Evolutionary conservation across 2,888 invertebrate species (phyloP), one percentile per base, ranked within the genome.

Genomic region (Hirtodrosophila duncani): DNA sequence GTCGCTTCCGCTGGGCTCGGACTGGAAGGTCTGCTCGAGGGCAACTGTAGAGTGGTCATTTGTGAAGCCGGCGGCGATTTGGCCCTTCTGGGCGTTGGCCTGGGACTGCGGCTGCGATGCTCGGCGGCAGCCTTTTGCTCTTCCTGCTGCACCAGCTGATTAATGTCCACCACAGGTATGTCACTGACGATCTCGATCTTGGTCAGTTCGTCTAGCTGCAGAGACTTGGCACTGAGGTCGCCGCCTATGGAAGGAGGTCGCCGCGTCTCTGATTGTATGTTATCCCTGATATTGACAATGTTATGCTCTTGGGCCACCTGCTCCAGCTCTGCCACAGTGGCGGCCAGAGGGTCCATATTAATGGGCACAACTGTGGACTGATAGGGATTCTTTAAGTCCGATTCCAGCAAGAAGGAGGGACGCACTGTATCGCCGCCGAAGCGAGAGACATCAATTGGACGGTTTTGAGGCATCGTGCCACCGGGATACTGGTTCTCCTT

Each of bases 401-500:
- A 41, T 8, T 81, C 78, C 2, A 55, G 18, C 6, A 67, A 30
- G 17, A 67, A 36, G 3, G 60, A 31, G 1, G 82, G 77, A 29
- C 79, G 70, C 17, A 77, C 81, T 20, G 82, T 49, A 41, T 77
- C 79, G 5, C 69, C 59, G 1, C 52, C 67, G 51, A 81, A 85
- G 31, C 69, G 79, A 0, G 84, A 81, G 1, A 86, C 65, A 21
- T 86, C 86, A 16, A 86, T 86, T 5, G 85, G 85, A 1, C 80
- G 70, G 44, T 86, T 74, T 44, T 86, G 85, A 1, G 86, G 85
- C 37, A 84, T 8, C 7, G 66, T 14, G 2, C 48, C 67, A 1
- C 62, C 63, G 0, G 60, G n/a, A 1, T 17, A 23, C 1, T 46
- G 18, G 27, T 77, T 77, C 26, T 80, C 82, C 34, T 78, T 83